Evolutionary conservation across 2,113 vertebrate genomes (phyloP), one percentile per base, ranked within the genome.

Genomic region (Tragelaphus buxtoni): DNA sequence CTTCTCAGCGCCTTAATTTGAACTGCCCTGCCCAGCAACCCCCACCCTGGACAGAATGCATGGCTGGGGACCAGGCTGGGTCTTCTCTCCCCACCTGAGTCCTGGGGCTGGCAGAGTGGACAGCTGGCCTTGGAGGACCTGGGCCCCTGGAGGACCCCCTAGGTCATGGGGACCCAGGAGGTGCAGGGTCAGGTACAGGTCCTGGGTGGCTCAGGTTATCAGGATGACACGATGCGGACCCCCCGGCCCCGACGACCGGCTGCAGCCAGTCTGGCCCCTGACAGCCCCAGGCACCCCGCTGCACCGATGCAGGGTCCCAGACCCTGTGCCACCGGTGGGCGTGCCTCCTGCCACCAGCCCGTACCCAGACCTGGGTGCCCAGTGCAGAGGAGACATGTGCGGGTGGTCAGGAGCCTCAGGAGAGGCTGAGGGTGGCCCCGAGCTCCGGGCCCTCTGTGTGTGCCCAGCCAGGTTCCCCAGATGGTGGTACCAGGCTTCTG

Each of bases 241-340:
- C 5, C 30, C 11, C 9, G 0, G n/a, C 32, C 55, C 55, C 0
- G 0, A 0, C 16, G 9, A 61, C n/a, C n/a, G n/a, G 49, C 82
- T 51, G 22, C 42, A 60, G 63, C n/a, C 39, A 3, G 9, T 42
- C 89, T 30, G 32, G 18, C 6, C 32, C 63, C 45, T 20, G 53
- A 85, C 14, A 0, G 9, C 8, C 18, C 14, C 35, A 39, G 35
- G 51, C 20, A 1, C 55, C 16, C 12, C 4, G 5, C n/a, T 0
- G 11, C 1, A 10, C 3, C 2, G 30, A 30, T 3, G 16, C 30
- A 30, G 30, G 47, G 11, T 26, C 35, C 42, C 14, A 61, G 55
- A 26, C 35, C 35, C 42, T 22, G n/a, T 14, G 42, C 76, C 0
- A 0, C 26, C 4, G 1, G 55, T 3, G 14, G 22, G 26, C 28